Percentiles rank a stretch among this genome's conserved stretches.
phyloP scores from a whole-genome alignment of 2,113 vertebrate genomes.

The Ornithorhynchus anatinus region DNA sequence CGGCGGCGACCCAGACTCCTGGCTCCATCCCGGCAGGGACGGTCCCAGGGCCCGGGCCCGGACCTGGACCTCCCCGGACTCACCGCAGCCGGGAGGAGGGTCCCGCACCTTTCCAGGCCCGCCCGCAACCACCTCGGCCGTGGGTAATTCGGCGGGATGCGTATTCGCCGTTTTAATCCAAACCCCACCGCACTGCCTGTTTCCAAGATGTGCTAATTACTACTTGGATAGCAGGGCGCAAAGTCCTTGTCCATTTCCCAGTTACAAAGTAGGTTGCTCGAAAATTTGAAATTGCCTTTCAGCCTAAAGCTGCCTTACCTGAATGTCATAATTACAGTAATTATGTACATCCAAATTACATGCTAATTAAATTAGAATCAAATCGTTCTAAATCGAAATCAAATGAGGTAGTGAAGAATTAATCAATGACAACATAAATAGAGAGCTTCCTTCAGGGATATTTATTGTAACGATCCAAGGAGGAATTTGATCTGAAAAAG shows the following conservation, averaged over 20 bases:
- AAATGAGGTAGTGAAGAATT: conserved; percentile 88
- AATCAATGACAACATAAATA: conserved; percentile 93
- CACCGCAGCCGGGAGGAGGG: not conserved
- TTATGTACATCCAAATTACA: conserved; percentile 90
- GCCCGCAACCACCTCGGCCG: conserved; percentile 33
- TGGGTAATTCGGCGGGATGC: conserved; percentile 28
- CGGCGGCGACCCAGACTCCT: not conserved
- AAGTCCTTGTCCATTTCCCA: conserved; percentile 75
- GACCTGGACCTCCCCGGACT: not conserved
- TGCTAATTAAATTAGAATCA: conserved; percentile 92
- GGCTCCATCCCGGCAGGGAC: no score
- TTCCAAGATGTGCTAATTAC: conserved; percentile 75
- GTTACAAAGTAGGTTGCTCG: conserved; percentile 74
- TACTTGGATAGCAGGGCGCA: conserved; percentile 72
- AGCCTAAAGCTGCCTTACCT: conserved; percentile 88
- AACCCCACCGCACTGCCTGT: conserved; percentile 59
- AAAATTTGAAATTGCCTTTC: conserved; percentile 83
- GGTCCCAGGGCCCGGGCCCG: not conserved
- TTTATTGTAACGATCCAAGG: conserved; percentile 82
- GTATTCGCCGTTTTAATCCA: conserved; percentile 64
- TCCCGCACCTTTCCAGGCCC: not conserved
- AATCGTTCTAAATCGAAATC: conserved; percentile 90
- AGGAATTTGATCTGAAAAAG: conserved; percentile 69
- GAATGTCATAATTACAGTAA: conserved; percentile 91
- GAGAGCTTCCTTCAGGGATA: conserved; percentile 84